Conservation (phyloP, 1,140 invertebrate species). For the Drusus annulatus region DNA sequence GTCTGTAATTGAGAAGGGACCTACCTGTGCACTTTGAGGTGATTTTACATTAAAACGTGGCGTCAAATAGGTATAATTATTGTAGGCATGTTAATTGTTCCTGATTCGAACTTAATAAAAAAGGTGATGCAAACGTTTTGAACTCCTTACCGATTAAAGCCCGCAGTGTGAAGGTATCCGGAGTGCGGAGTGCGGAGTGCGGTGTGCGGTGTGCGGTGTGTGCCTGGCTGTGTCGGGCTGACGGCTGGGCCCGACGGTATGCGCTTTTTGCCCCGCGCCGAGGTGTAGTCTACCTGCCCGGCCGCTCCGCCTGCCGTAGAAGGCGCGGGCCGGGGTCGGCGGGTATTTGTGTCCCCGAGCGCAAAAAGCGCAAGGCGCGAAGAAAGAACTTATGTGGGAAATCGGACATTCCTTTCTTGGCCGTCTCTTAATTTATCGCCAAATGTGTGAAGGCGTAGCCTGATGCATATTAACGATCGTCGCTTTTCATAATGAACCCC, state of each 20-base stretch:
- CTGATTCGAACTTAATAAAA: too few species aligned
- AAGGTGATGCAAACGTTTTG: too few species aligned
- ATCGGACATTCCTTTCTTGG: slow-evolving; percentile 1
- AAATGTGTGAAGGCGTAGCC: not conserved
- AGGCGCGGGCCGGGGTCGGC: slow-evolving; percentile 18
- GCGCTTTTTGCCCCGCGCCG: slow-evolving; percentile 29
- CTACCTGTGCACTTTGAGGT: too few species aligned
- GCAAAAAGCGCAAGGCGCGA: slow-evolving; percentile 4
- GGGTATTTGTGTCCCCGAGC: not conserved
- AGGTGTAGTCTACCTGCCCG: slow-evolving; percentile 26
- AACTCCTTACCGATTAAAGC: too few species aligned
- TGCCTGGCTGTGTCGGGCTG: not conserved
- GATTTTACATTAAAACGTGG: too few species aligned
- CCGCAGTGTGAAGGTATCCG: too few species aligned
- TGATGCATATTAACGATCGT: not conserved
- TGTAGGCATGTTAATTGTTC: too few species aligned
- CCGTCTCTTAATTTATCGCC: not conserved
- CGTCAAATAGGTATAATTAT: too few species aligned
- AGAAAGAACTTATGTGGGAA: slow-evolving; percentile 14
- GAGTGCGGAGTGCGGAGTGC: too few species aligned
- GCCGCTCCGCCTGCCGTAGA: not conserved
- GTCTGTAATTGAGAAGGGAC: too few species aligned
- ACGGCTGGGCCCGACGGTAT: slow-evolving; percentile 7
- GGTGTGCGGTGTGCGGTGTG: too few species aligned
- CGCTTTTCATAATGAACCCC: not conserved